phyloP scores from a whole-genome alignment of 2,888 invertebrate genomes.

The Lasius platythorax region DNA sequence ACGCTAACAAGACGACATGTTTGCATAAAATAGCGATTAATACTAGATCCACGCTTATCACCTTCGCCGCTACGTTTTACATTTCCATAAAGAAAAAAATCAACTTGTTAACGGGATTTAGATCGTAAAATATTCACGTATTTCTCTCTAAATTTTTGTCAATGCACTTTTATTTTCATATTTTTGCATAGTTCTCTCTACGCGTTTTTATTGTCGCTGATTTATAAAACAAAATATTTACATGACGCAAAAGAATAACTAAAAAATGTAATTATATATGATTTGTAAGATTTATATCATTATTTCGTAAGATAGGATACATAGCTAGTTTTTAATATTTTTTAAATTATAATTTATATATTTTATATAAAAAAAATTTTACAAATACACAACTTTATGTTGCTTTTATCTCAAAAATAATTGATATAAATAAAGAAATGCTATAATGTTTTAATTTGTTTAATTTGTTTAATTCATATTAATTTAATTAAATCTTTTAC shows the following conservation, averaged over 20 bases:
- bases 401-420: constrained; percentile 12
- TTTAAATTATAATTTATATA: neutral
- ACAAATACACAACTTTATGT: neutral
- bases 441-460: neutral
- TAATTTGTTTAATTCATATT: neutral
- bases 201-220: neutral
- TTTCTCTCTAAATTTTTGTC: neutral
- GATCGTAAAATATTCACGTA: neutral
- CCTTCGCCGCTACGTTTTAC: neutral
- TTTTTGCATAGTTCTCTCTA: neutral
- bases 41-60: neutral
- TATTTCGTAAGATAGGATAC: neutral
- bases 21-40: constrained; percentile 37
- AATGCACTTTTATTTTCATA: neutral
- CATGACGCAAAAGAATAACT: neutral
- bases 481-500: neutral
- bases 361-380: neutral
- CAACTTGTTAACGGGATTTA: neutral
- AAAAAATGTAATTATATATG: neutral
- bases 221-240: constrained; percentile 3
- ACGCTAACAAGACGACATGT: neutral
- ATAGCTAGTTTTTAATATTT: constrained; percentile 17
- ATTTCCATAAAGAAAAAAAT: constrained; percentile 5
- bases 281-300: constrained; percentile 9
- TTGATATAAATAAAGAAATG: neutral